A percentile compares a stretch with the other conserved stretches of the same genome.
These are phyloP conservation scores for Clamator glandarius DNA, from an alignment of 2,797 vertebrate genomes.

Conservation along the genomic window DNA sequence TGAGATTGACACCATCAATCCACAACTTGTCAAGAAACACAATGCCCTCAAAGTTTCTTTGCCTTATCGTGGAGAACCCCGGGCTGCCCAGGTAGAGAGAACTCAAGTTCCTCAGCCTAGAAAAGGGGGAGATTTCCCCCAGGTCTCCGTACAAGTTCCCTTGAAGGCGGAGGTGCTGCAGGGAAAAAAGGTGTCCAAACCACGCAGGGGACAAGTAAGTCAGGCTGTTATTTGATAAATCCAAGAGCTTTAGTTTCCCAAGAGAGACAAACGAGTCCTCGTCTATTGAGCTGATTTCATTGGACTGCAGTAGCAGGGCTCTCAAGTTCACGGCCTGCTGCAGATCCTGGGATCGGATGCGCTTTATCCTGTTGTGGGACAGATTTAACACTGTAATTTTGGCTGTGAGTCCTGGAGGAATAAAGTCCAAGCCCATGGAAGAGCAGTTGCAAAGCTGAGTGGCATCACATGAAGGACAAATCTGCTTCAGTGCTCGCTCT, in stretches of 20 bases:
- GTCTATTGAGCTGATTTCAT: conserved; percentile 72
- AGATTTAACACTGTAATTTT: conserved; percentile 71
- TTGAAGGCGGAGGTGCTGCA: conserved; percentile 76
- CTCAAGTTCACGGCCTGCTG: conserved; percentile 63
- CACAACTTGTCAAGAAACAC: conserved; percentile 71
- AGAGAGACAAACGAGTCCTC: conserved; percentile 71
- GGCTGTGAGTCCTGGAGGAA: conserved; percentile 65
- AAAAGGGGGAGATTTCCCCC: conserved; percentile 73
- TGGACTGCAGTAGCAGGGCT: conserved; percentile 72
- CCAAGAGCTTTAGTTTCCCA: conserved; percentile 72
- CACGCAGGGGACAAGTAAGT: conserved; percentile 68
- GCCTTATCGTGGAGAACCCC: conserved; percentile 41
- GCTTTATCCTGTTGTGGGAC: conserved; percentile 76
- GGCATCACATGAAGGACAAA: conserved; percentile 56
- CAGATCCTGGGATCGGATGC: conserved; percentile 68
- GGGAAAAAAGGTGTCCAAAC: conserved; percentile 75
- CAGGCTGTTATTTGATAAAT: conserved; percentile 81
- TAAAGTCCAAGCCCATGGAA: conserved; percentile 43
- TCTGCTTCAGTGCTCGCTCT: background rate
- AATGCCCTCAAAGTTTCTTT: conserved; percentile 75
- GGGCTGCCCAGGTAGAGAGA: conserved; percentile 74
- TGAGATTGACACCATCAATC: conserved; percentile 72
- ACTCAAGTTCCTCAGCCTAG: conserved; percentile 68
- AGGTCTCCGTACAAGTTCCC: conserved; percentile 78
- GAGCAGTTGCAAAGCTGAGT: conserved; percentile 74